phyloP scores from a whole-genome alignment of 2,797 vertebrate genomes.

The Amblyraja radiata region DNA sequence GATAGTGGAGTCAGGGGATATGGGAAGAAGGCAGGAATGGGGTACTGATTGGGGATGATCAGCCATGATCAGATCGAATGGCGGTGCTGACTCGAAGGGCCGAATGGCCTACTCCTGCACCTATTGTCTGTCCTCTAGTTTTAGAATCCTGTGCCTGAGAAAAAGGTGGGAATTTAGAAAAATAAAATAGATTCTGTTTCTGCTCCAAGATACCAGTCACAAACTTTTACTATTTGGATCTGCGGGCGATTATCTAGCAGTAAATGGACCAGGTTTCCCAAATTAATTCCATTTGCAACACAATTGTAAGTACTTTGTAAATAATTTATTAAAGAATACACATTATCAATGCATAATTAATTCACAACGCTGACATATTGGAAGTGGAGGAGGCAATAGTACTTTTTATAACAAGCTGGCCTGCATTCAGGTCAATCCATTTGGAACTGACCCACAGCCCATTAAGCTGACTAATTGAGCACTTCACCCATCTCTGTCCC shows the following conservation, averaged over 20 bases:
- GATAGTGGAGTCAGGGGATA: no score
- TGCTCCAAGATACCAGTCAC: background rate
- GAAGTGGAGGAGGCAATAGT: background rate
- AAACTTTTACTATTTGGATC: background rate
- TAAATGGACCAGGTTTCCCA: background rate
- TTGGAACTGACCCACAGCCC: background rate
- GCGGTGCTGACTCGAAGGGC: no score
- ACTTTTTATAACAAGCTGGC: background rate
- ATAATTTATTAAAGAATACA: conserved; percentile 11
- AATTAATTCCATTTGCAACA: background rate
- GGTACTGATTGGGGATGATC: no score
- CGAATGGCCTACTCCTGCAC: no score
- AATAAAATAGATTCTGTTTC: background rate
- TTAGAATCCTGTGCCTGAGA: no score
- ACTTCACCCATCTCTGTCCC: background rate
- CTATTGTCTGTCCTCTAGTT: no score
- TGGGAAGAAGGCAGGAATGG: no score
- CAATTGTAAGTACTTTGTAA: background rate
- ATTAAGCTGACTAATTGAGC: conserved; percentile 1
- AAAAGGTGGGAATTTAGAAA: background rate
- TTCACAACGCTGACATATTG: background rate
- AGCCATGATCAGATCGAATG: no score
- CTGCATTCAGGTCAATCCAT: background rate
- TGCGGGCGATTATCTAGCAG: background rate
- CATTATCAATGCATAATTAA: conserved; percentile 13